Base-by-base conservation (phyloP, 2,797 vertebrate genomes). In the Brachymystax lenok region DNA sequence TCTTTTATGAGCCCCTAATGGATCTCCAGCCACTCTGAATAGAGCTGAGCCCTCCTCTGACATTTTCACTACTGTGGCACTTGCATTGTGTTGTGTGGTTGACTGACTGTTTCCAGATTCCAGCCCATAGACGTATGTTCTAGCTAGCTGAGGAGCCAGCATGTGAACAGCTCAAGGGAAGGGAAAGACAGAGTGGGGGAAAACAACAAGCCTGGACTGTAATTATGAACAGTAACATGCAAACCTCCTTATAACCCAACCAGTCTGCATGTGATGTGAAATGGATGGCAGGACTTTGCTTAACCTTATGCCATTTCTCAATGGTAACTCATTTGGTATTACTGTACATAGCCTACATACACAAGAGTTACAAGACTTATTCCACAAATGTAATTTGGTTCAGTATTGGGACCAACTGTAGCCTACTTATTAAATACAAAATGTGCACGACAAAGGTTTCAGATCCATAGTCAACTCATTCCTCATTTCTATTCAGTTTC, bases 11-110 rank as follows among this genome's bases (percentile, higher is more conserved):
- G 79, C 64, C 28, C 28, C 28, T 64, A 80, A 83, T 61, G 73
- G 74, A 92, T 92, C 91, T 90, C 68, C 67, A 84, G 85, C 82
- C 63, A 50, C 79, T 68, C 63, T 85, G 85, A 90, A 77, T 67
- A 52, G 80, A 77, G 68, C 84, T 78, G 77, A 83, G 78, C 81
- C 75, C 76, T 2, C 10, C 40, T 35, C 35, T 35, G 7, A 35
- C 35, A 35, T 35, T 35, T 35, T 35, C 6, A 35, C 35, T 83
- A 83, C 83, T 84, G 84, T 77, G 68, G 73, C 69, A 86, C 88
- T 88, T 24, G 21, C 16, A 21, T 87, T 88, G 87, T 87, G 63
- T 69, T 56, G 68, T 21, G 75, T 19, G 76, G 78, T 81, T 84
- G 87, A 84, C 71, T 19, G 78, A 73, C 74, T 76, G 81, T 82